Evolutionary conservation across 1,140 invertebrate species (phyloP), one percentile per base, ranked within the genome.

Genomic region (Lepidurus packardi): DNA sequence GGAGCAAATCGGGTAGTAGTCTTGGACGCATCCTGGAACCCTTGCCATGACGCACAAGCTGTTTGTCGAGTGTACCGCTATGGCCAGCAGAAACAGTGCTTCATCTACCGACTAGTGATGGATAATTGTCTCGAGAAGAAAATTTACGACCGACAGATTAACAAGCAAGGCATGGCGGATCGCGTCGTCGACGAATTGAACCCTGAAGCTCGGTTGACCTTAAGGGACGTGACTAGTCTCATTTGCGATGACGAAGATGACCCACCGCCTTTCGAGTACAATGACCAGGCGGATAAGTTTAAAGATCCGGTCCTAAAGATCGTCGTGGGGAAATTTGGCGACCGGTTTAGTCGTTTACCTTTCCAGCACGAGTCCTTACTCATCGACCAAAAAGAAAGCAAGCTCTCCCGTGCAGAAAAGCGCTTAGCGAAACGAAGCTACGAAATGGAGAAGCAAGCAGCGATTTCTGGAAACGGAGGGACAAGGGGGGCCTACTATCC

Each of bases 21-120:
- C 43, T 93, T 99, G 82, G 98, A 99, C 87, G 97, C 97, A 47
- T 98, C 95, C 5, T 99, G 97, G 97, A 99, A 99, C 87, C 98
- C 98, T n/a, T 98, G 97, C 83, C 97, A 99, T 84, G 97, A 99
- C 84, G 98, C 96, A 1, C 97, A 99, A 86, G 97, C 97, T 76
- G 96, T 99, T 1, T 99, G 97, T 85, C 87, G 98, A 82, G 96
- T 99, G 47, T 99, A 98, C 85, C 89, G 96, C 84, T 98, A 98
- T 85, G 97, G 97, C 0, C 97, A 99, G 85, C 89, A 90, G 80
- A 98, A 98, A 84, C 92, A 91, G 0, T 97, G 95, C 82, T 98
- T 93, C 85, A 95, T 99, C 6, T 99, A 99, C 85, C 90, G 98
- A 74, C 89, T 99, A 65, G 95, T 99, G 2, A 97, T 95, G 82